These are phyloP conservation scores for Chymomyza costata DNA, from an alignment of 1,140 invertebrate species.

Conservation along the genomic window DNA sequence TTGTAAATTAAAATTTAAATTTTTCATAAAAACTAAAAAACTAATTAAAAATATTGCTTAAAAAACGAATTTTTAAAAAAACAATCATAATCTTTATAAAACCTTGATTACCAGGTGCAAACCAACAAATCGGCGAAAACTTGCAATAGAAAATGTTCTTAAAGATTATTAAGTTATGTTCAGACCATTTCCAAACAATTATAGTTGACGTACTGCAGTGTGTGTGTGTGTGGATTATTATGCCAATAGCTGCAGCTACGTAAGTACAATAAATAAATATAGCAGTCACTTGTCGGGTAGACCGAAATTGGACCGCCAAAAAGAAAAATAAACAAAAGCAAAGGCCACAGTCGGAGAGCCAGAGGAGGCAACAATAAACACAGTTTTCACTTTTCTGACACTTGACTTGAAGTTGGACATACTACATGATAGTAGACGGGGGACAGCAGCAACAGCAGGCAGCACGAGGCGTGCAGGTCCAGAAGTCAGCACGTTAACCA, in stretches of 20 bases:
- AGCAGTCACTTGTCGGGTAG: background rate
- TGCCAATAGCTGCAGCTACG: slow-evolving; percentile 61
- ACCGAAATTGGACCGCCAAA: slow-evolving; percentile 68
- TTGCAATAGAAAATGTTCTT: too few relatives aligned
- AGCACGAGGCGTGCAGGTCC: slow-evolving; percentile 18
- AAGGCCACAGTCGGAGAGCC: slow-evolving; percentile 13
- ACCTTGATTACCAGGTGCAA: too few relatives aligned
- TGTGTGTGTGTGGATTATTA: slow-evolving; percentile 45
- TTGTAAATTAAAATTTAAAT: too few relatives aligned
- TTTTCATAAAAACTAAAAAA: too few relatives aligned
- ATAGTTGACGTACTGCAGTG: too few relatives aligned
- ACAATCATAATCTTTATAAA: too few relatives aligned
- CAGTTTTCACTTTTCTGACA: slow-evolving; percentile 71
- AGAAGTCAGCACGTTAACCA: slow-evolving; percentile 33
- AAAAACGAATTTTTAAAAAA: too few relatives aligned
- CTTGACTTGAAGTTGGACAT: slow-evolving; percentile 49
- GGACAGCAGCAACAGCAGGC: slow-evolving; percentile 2
- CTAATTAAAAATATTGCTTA: too few relatives aligned
- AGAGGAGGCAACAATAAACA: slow-evolving; percentile 34
- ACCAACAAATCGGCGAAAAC: too few relatives aligned
- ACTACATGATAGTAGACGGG: background rate
- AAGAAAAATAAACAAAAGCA: slow-evolving; percentile 60
- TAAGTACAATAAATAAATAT: slow-evolving; percentile 64
- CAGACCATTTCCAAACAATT: too few relatives aligned
- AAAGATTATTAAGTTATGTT: too few relatives aligned